A percentile compares a stretch with the other conserved stretches of the same genome.
Evolutionary conservation across 2,888 invertebrate species (phyloP).

Genomic region (Papilio protenor): DNA sequence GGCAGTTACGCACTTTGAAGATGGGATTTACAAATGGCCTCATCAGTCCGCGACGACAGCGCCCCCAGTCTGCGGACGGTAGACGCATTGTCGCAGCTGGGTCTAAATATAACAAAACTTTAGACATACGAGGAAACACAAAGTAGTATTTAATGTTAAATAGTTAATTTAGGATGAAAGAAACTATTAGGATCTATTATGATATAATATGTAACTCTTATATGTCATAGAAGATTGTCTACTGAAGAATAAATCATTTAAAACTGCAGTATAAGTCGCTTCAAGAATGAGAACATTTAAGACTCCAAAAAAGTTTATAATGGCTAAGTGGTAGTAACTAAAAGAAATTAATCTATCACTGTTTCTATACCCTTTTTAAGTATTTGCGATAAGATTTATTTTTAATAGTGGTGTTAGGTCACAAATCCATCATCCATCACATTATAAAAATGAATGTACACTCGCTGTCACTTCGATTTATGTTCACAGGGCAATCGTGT

Average conservation of each 20-base stretch:
- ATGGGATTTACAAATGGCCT: constrained; percentile 72
- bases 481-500: constrained; percentile 41
- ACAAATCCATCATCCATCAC: constrained; percentile 42
- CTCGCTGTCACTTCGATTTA: constrained; percentile 42
- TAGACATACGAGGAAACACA: constrained; percentile 35
- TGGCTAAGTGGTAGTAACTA: too few species aligned
- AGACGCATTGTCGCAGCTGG: constrained; percentile 73
- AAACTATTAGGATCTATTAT: constrained; percentile 18
- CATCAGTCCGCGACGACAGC: constrained; percentile 66
- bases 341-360: neutral
- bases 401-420: constrained; percentile 28
- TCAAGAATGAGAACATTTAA: too few species aligned
- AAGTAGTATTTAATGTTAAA: constrained; percentile 28
- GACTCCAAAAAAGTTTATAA: too few species aligned
- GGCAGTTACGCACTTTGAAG: constrained; percentile 70
- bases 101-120: constrained; percentile 56
- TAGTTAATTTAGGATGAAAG: constrained; percentile 22
- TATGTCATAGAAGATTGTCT: neutral
- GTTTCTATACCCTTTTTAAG: neutral
- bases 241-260: neutral
- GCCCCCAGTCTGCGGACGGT: constrained; percentile 46
- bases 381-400: neutral
- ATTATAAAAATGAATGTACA: constrained; percentile 41
- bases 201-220: neutral
- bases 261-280: too few species aligned